Base-by-base conservation (phyloP, 2,888 invertebrate species). In the Tipula helvola region DNA sequence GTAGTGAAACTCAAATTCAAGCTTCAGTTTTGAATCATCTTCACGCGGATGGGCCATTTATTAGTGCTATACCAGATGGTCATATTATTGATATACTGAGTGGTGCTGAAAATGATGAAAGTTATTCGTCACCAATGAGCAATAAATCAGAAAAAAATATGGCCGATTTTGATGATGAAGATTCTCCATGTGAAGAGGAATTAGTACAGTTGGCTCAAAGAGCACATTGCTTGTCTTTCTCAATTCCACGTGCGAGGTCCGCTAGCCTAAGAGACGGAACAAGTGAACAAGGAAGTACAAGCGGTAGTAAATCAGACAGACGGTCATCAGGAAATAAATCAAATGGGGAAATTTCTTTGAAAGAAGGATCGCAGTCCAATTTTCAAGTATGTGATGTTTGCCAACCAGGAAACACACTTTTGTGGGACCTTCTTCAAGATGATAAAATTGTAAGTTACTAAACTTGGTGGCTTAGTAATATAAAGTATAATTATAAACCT, bases 371-470 rank as follows among this genome's bases (percentile, higher is more conserved):
- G 42, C 90, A 90, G 86, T 90, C 90, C 1, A 89, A 90, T 10
- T 91, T 91, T 71, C 91, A 91, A 88, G 89, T 91, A 5, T 90
- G 89, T 88, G 95, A 96, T 89, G 97, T 98, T 39, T 98, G 98
- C 90, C 95, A 96, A 89, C 96, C 97, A 71, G 98, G 98, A 1
- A 97, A 96, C 90, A 98, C 98, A 5, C 92, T 98, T 88, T 93
- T 98, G 1, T 98, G 98, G 98, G 98, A 98, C 92, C 92, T 98
- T 88, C 92, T 98, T 88, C 98, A 98, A 91, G 98, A 98, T 91
- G 96, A 96, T 89, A 95, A 95, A 92, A 97, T 97, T 90, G 96
- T 86, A 57, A 86, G 42, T 44, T 36, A 10, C 28, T 5, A 10
- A 71, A 3, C 18, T 3, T 12, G 0, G 28, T 0, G 7, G 8